These are phyloP conservation scores for Metalampra italica DNA, from an alignment of 2,888 invertebrate genomes.

Conservation along the genomic window DNA sequence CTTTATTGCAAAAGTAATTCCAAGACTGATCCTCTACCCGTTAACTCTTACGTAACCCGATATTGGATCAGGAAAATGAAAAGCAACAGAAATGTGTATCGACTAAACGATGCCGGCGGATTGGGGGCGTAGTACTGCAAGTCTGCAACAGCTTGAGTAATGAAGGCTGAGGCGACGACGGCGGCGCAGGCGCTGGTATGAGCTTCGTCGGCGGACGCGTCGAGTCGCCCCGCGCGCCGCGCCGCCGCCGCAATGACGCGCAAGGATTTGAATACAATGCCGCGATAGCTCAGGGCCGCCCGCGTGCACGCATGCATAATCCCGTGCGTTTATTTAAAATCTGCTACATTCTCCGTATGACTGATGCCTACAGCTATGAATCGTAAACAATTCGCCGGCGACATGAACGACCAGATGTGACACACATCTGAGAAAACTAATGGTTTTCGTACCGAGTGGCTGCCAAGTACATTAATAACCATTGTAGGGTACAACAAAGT, in stretches of 20 bases:
- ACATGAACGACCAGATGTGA: constrained; percentile 10
- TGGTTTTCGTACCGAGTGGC: constrained; percentile 54
- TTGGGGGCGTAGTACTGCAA: constrained; percentile 2
- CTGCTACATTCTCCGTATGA: constrained; percentile 53
- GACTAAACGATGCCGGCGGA: neutral
- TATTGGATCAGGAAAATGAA: too few species aligned
- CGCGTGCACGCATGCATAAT: constrained; percentile 68
- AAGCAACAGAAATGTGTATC: neutral
- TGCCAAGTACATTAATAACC: constrained; percentile 59
- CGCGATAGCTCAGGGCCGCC: constrained; percentile 70
- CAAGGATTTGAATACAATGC: constrained; percentile 74
- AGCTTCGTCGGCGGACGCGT: neutral
- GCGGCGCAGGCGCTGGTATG: neutral
- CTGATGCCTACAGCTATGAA: constrained; percentile 46
- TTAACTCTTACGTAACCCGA: too few species aligned
- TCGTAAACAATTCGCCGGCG: constrained; percentile 35
- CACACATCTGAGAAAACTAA: constrained; percentile 26
- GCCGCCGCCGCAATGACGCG: constrained; percentile 39
- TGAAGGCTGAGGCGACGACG: neutral
- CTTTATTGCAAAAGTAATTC: too few species aligned
- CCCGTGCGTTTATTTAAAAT: constrained; percentile 56
- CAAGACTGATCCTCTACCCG: too few species aligned
- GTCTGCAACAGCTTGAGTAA: constrained; percentile 2
- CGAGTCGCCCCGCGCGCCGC: neutral
- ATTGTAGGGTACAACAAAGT: constrained; percentile 42